Evolutionary conservation across 2,888 invertebrate genomes (phyloP).

Genomic region (Rosalia funebris): DNA sequence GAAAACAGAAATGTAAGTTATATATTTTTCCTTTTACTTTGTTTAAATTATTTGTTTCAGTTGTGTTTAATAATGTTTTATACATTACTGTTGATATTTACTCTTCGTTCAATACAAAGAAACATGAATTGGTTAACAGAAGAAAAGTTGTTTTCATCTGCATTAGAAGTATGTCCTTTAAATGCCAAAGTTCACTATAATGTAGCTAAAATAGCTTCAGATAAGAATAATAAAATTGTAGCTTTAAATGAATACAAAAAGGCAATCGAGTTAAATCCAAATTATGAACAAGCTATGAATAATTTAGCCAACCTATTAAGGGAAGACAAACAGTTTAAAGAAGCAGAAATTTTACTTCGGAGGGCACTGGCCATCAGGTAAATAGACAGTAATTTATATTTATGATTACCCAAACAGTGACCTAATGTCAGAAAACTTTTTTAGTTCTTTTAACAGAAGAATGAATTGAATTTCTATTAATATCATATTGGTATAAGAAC

Average conservation of each 20-base stretch:
- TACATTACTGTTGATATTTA: conserved; percentile 54
- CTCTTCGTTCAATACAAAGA: conserved; percentile 69
- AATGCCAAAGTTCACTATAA: conserved; percentile 97
- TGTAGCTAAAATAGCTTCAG: conserved; percentile 87
- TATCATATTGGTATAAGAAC: no score
- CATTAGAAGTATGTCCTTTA: conserved; percentile 86
- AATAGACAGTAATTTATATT: conserved; percentile 40
- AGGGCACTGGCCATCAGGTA: conserved; percentile 80
- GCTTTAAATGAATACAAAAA: conserved; percentile 82
- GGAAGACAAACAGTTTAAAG: conserved; percentile 72
- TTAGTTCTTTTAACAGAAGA: no score
- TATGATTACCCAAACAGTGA: no score
- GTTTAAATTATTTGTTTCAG: conserved; percentile 52
- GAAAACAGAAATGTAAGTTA: conserved; percentile 51
- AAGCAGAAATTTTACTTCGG: conserved; percentile 79
- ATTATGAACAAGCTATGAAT: conserved; percentile 93
- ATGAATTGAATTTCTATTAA: no score
- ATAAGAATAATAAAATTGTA: conserved; percentile 72
- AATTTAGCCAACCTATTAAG: conserved; percentile 89
- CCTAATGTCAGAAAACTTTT: no score
- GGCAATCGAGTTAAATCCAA: conserved; percentile 72
- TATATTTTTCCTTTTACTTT: conserved; percentile 22
- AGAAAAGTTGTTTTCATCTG: conserved; percentile 80
- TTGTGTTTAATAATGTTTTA: conserved; percentile 53
- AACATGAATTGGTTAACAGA: conserved; percentile 86